Evolutionary conservation across 2,797 vertebrate species (phyloP), one percentile per base, ranked within the genome.

Genomic region (Coracias cyanogaster): DNA sequence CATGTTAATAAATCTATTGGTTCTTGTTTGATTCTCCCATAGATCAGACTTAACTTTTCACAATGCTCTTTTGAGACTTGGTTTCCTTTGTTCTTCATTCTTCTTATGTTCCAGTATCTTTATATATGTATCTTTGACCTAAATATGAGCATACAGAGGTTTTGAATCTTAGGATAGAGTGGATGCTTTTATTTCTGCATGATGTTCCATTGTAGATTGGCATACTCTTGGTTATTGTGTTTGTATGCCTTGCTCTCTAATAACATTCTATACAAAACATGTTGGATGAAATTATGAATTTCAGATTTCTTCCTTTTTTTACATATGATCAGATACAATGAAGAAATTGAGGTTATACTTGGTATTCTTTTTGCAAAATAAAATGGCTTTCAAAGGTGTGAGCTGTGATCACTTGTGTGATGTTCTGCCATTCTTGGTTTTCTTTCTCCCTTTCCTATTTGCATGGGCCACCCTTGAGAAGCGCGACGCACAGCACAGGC

Each of bases 351-450:
- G 46, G 45, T 88, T n/a, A 15, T 57, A 18, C 18, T 33, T 55
- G 4, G 17, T 58, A 13, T 39, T 88, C 9, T 58, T 86, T 82
- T 60, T 52, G 31, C 26, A 41, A 31, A 41, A 26, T 28, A 6
- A 69, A 48, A 60, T 24, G 11, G 3, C 49, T 89, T 71, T 82
- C 31, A 22, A 3, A 72, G 22, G 31, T 26, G 0, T 17, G 54
- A 67, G 37, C 60, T 83, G 29, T 18, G 37, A 19, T 54, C 0
- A 0, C 37, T 61, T 0, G 0, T 37, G 1, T 7, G 37, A 7
- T 45, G 43, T 54, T 78, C 52, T 58, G 64, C 29, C 17, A 3
- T 13, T 45, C 39, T 20, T 41, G 2, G 7, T 91, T 57, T 28
- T 14, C 55, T 51, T 15, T 71, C 45, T 45, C 22, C 26, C 21